These are phyloP conservation scores for Dolichotis patagonum DNA, from an alignment of 2,113 vertebrate species.

Conservation along the genomic window DNA sequence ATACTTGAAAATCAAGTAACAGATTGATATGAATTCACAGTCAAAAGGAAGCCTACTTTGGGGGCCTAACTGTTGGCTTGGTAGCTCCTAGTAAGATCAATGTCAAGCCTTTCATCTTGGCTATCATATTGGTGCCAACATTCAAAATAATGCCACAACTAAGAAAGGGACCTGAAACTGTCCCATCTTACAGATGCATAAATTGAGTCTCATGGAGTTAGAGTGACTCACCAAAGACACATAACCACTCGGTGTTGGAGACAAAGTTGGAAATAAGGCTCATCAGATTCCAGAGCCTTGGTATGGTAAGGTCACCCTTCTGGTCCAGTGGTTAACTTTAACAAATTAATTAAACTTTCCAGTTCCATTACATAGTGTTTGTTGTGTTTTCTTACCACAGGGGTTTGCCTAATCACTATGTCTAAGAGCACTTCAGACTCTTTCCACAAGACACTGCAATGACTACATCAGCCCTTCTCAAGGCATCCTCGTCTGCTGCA, in stretches of 20 bases:
- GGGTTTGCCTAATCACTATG: background rate
- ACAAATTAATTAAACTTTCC: background rate
- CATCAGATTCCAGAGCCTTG: background rate
- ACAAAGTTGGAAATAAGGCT: background rate
- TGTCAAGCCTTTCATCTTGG: background rate
- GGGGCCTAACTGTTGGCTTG: background rate
- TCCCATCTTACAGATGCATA: background rate
- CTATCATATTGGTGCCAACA: background rate
- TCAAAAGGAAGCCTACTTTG: background rate
- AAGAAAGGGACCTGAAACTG: background rate
- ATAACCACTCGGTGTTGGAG: background rate
- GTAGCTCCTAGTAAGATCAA: background rate
- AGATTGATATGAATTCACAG: background rate
- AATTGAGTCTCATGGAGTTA: background rate
- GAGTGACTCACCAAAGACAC: background rate
- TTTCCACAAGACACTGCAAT: background rate
- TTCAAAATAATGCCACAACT: background rate
- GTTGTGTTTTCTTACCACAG: background rate
- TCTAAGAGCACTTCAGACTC: background rate
- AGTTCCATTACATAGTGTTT: background rate
- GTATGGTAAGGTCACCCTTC: background rate
- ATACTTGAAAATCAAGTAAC: background rate
- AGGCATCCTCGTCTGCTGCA: background rate
- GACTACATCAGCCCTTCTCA: background rate
- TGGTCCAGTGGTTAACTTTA: background rate